phyloP scores from a whole-genome alignment of 2,888 invertebrate genomes.

The Keiferia lycopersicella region DNA sequence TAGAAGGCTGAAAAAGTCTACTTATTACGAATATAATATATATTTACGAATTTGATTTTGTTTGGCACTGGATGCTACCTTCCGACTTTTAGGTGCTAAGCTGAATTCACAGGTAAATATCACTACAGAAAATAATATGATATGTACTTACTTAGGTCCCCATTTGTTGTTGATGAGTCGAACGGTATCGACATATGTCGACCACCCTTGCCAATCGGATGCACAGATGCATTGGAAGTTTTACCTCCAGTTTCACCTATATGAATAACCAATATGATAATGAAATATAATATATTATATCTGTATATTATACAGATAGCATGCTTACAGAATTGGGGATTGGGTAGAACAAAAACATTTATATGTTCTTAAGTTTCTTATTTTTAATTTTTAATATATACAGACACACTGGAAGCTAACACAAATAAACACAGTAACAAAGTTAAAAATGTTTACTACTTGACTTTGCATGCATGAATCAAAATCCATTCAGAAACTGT shows the following conservation, averaged over 20 bases:
- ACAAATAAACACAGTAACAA: not conserved
- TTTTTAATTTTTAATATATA: not conserved
- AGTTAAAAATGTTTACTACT: not conserved
- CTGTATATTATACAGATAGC: not conserved
- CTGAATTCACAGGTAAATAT: not conserved
- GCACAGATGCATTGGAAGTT: conserved; percentile 52
- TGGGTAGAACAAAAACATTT: not conserved
- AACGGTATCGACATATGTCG: conserved; percentile 74
- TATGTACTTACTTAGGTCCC: conserved; percentile 68
- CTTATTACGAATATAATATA: too few relatives aligned
- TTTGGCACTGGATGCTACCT: not conserved
- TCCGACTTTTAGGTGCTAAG: not conserved
- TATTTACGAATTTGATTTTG: not conserved
- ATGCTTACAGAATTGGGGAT: not conserved
- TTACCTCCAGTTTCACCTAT: conserved; percentile 67
- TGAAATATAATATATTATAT: too few relatives aligned
- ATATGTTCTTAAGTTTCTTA: not conserved
- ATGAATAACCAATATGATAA: conserved; percentile 42
- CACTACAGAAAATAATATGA: not conserved
- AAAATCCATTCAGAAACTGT: not conserved
- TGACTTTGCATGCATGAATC: not conserved
- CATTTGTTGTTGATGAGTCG: conserved; percentile 68
- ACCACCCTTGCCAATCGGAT: conserved; percentile 63
- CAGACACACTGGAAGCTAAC: not conserved
- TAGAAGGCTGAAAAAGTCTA: too few relatives aligned